These are phyloP conservation scores for Drosophila koepferae DNA, from an alignment of 2,888 invertebrate species.

Conservation along the genomic window DNA sequence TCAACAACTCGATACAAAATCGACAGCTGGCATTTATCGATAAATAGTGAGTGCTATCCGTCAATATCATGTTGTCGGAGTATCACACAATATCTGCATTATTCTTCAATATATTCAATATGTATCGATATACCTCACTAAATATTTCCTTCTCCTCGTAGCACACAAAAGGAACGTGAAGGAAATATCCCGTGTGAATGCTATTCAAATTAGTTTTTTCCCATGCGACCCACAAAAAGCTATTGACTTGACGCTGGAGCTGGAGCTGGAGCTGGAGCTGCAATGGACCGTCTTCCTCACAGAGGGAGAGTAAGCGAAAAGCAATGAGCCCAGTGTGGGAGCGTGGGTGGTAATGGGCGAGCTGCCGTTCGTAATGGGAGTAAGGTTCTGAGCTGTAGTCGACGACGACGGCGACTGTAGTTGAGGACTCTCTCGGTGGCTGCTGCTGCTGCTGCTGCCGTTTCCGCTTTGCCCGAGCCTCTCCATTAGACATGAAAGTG, in stretches of 20 bases:
- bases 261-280: neutral
- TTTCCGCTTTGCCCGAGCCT: constrained; percentile 56
- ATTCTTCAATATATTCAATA: neutral
- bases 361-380: neutral
- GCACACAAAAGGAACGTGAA: constrained; percentile 16
- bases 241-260: constrained; percentile 19
- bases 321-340: neutral
- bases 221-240: constrained; percentile 31
- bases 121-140: neutral
- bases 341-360: neutral
- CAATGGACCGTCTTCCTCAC: neutral
- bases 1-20: neutral
- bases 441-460: constrained; percentile 28
- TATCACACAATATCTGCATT: neutral
- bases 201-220: constrained; percentile 33
- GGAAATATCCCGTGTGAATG: constrained; percentile 29
- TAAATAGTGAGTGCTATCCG: neutral
- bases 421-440: constrained; percentile 37
- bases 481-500: constrained; percentile 68
- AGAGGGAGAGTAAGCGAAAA: neutral
- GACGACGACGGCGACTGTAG: constrained; percentile 13
- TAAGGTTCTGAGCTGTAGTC: constrained; percentile 4
- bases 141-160: constrained; percentile 2
- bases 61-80: neutral
- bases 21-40: neutral